Base-by-base conservation (phyloP, 2,113 vertebrate species). In the Tamias sibiricus region DNA sequence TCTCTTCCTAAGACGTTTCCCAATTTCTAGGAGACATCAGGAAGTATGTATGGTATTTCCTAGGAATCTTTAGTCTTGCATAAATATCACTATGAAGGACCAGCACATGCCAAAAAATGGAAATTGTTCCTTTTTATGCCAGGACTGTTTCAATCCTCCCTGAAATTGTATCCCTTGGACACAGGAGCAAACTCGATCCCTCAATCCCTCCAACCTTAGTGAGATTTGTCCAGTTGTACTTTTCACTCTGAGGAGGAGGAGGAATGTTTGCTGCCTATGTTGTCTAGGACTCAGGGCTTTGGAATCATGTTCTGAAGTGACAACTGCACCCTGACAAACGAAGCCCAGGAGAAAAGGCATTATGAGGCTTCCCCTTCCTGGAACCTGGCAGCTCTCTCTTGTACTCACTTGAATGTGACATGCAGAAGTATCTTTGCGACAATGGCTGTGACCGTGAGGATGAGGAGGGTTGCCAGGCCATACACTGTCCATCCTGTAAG, bases 401-500 rank as follows among this genome's bases (percentile, higher is more conserved):
- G 2, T 93, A 99, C 99, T 99, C 98, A 99, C 99, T 99, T 99
- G 98, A 99, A 98, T 8, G 99, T 99, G 95, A 99, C 62, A 13
- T 99, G 99, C 95, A 99, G 99, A 95, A 99, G 99, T 91, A 99
- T 98, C 98, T 99, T 99, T 16, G 99, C 99, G 40, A 99, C 95
- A 97, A 99, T 98, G 91, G 99, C 99, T 54, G 99, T 99, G 71
- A 99, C 99, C 0, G 99, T 99, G 62, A 99, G 98, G 86, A 99
- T 99, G 96, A 99, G 99, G 81, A 99, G 99, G 5, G 99, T 99
- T 32, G 99, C 99, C 83, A 99, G 99, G 10, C 99, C 99, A 0
- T 99, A 99, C 83, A 99, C 99, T 87, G 99, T 99, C 99, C 99
- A 99, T 96, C 99, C 99, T 99, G 93, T 64, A 98, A 95, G 82